phyloP scores from a whole-genome alignment of 2,888 invertebrate species.

The Plagodis dolabraria region DNA sequence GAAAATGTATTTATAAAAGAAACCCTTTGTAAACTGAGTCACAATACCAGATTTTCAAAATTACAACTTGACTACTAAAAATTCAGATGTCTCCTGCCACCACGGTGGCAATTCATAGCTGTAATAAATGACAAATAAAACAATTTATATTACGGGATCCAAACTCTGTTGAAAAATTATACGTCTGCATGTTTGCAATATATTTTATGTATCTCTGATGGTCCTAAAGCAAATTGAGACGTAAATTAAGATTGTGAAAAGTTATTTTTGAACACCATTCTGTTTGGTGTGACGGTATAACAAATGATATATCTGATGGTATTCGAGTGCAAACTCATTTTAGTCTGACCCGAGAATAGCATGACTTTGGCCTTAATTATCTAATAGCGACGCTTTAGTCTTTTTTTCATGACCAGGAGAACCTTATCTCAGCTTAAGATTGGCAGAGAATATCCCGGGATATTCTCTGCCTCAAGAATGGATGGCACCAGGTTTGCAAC shows the following conservation, averaged over 20 bases:
- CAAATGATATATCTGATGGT: constrained; percentile 57
- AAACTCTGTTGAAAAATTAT: constrained; percentile 55
- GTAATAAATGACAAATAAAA: constrained; percentile 37
- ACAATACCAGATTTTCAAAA: background rate
- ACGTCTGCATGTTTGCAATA: constrained; percentile 48
- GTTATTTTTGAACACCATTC: constrained; percentile 51
- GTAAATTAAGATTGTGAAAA: constrained; percentile 51
- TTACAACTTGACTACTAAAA: background rate
- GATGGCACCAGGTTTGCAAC: too few relatives aligned
- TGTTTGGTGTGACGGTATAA: constrained; percentile 51
- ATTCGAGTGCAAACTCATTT: constrained; percentile 32
- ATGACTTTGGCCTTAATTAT: constrained; percentile 24
- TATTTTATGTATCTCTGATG: constrained; percentile 40
- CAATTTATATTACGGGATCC: constrained; percentile 34
- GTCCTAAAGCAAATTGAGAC: constrained; percentile 58
- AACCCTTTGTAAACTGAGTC: too few relatives aligned
- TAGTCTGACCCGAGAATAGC: constrained; percentile 29
- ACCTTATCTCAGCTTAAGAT: too few relatives aligned
- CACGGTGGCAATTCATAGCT: constrained; percentile 22
- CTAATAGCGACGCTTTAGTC: constrained; percentile 5
- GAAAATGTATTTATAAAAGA: too few relatives aligned
- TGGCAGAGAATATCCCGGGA: too few relatives aligned
- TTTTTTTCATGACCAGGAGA: background rate
- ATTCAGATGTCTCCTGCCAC: background rate
- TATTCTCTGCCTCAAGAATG: too few relatives aligned